Conservation (phyloP, 2,888 invertebrate species). For the Sarcophaga variegata region DNA sequence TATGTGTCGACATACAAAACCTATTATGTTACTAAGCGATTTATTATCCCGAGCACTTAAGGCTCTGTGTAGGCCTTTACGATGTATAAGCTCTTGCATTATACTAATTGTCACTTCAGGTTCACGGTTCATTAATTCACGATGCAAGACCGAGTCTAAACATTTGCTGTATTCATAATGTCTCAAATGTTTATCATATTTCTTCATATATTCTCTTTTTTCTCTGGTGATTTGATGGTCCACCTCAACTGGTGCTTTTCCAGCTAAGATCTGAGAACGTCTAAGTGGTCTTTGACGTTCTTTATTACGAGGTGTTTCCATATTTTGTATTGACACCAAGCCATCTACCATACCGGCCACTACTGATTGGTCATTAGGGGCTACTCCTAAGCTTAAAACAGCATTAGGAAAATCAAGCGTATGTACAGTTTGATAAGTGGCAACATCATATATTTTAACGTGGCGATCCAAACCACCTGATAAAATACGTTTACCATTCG, state of each 20-base stretch:
- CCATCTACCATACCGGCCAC: conserved; percentile 97
- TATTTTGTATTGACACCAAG: conserved; percentile 91
- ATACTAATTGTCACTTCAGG: conserved; percentile 92
- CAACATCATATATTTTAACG: conserved; percentile 95
- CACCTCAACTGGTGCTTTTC: conserved; percentile 77
- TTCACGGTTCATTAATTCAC: conserved; percentile 84
- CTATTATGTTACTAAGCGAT: conserved; percentile 86
- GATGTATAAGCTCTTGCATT: conserved; percentile 92
- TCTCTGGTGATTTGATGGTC: conserved; percentile 83
- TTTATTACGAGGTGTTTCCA: conserved; percentile 83
- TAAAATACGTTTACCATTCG: conserved; percentile 90
- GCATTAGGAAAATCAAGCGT: conserved; percentile 95
- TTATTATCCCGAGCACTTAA: conserved; percentile 88
- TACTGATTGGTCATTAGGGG: conserved; percentile 90
- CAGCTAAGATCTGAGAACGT: conserved; percentile 78
- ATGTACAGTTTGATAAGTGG: conserved; percentile 93
- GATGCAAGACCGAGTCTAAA: conserved; percentile 86
- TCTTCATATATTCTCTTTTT: conserved; percentile 70
- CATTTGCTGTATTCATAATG: conserved; percentile 93
- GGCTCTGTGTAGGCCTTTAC: conserved; percentile 90
- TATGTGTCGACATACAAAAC: conserved; percentile 89
- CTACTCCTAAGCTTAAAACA: conserved; percentile 91
- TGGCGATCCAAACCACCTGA: conserved; percentile 96
- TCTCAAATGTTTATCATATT: conserved; percentile 88
- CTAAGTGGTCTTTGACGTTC: conserved; percentile 4